Conservation (phyloP, 2,113 vertebrate species). For the Alouatta palliata region DNA sequence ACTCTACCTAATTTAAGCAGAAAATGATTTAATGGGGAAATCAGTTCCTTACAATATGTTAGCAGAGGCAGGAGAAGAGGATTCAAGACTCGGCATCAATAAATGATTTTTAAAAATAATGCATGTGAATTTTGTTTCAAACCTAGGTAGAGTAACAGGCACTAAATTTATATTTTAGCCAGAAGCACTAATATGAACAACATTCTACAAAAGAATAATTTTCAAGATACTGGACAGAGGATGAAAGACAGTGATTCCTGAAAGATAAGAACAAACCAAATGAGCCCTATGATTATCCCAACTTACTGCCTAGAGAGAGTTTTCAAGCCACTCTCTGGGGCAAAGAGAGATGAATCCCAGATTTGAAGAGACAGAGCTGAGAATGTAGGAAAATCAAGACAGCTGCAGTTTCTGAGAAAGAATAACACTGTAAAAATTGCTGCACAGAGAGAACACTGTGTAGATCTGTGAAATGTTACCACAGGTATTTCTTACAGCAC, state of each 20-base stretch:
- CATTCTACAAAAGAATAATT: not conserved
- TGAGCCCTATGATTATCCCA: not conserved
- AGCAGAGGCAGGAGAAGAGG: not conserved
- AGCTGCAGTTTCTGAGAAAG: not conserved
- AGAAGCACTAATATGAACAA: not conserved
- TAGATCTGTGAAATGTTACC: too few relatives aligned
- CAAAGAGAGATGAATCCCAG: not conserved
- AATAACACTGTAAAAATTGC: not conserved
- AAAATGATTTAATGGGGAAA: not conserved
- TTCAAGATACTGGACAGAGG: not conserved
- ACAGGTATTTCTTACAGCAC: not conserved
- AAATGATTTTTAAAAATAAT: not conserved
- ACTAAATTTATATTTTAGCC: not conserved
- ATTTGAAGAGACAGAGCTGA: not conserved
- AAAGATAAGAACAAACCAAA: not conserved
- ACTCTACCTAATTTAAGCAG: not conserved
- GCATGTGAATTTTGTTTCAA: not conserved
- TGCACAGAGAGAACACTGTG: not conserved
- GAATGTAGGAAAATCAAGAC: not conserved
- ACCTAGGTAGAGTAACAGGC: not conserved
- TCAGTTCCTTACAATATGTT: not conserved
- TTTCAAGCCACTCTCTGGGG: not conserved
- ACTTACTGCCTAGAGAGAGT: not conserved
- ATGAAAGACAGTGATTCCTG: not conserved
- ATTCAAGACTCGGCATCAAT: not conserved